Conservation (phyloP, 1,140 invertebrate species). For the Phortica variegata region DNA sequence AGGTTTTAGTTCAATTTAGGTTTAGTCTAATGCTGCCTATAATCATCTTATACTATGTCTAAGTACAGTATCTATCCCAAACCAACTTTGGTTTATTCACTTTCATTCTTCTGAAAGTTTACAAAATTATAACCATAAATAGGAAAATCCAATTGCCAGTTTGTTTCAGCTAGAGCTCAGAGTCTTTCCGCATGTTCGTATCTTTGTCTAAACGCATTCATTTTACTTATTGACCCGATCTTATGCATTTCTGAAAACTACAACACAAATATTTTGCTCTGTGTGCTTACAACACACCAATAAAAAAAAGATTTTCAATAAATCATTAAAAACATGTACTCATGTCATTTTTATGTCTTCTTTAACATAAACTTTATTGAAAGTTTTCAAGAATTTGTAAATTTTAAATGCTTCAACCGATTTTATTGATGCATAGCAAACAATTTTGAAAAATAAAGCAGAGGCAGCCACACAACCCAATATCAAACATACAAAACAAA, state of each 20-base stretch:
- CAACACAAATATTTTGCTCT: not conserved
- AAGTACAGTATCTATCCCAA: too few species aligned
- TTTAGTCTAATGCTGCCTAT: too few species aligned
- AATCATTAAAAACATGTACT: not conserved
- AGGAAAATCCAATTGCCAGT: conserved; percentile 15
- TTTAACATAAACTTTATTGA: conserved; percentile 23
- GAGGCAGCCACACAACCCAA: conserved; percentile 32
- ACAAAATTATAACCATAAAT: too few species aligned
- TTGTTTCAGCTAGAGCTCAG: not conserved
- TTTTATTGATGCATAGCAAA: too few species aligned
- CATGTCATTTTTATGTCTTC: conserved; percentile 31
- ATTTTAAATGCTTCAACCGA: conserved; percentile 42
- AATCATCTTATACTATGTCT: too few species aligned
- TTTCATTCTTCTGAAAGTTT: too few species aligned
- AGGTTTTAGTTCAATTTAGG: too few species aligned
- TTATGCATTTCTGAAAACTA: not conserved
- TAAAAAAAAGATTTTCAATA: conserved; percentile 10
- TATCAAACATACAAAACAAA: conserved; percentile 15
- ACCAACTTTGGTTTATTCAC: too few species aligned
- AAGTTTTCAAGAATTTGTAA: conserved; percentile 43
- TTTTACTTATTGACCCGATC: not conserved
- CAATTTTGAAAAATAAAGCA: too few species aligned
- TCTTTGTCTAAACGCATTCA: not conserved
- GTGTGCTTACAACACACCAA: not conserved
- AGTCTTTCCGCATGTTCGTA: too few species aligned